Conservation (phyloP, 2,888 invertebrate species). For the Vandiemenella viatica region DNA sequence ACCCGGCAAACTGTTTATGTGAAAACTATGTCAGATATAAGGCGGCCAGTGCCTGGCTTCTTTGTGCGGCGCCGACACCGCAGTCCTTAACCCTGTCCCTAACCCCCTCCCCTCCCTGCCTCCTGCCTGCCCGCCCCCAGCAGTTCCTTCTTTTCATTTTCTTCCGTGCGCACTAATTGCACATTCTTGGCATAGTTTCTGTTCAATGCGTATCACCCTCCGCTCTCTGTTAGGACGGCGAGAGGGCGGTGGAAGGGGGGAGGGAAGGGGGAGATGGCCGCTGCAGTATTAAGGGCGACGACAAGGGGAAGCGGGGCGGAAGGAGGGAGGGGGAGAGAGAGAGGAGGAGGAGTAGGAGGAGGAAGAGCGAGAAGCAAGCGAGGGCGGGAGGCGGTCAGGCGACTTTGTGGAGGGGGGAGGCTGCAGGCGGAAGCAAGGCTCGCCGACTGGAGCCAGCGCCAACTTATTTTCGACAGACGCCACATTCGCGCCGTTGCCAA, state of each 20-base stretch:
- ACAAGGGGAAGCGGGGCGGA: conserved; percentile 1
- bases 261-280: neutral
- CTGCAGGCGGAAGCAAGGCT: neutral
- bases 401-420: neutral
- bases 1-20: neutral
- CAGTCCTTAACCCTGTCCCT: conserved; percentile 1
- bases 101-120: neutral
- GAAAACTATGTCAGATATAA: neutral
- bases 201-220: conserved; percentile 22
- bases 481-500: conserved; percentile 1
- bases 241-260: neutral
- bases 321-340: neutral
- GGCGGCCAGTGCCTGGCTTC: neutral
- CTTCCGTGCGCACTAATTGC: conserved; percentile 80
- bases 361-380: neutral
- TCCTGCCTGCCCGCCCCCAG: conserved; percentile 3
- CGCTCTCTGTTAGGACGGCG: no score
- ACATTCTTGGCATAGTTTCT: conserved; percentile 94
- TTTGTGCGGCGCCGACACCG: conserved; percentile 6
- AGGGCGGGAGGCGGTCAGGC: neutral
- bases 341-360: neutral
- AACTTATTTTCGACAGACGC: neutral
- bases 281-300: conserved; percentile 10
- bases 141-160: conserved; percentile 50
- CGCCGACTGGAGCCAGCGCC: neutral